phyloP scores from a whole-genome alignment of 2,888 invertebrate genomes.

The Cepaea hortensis region DNA sequence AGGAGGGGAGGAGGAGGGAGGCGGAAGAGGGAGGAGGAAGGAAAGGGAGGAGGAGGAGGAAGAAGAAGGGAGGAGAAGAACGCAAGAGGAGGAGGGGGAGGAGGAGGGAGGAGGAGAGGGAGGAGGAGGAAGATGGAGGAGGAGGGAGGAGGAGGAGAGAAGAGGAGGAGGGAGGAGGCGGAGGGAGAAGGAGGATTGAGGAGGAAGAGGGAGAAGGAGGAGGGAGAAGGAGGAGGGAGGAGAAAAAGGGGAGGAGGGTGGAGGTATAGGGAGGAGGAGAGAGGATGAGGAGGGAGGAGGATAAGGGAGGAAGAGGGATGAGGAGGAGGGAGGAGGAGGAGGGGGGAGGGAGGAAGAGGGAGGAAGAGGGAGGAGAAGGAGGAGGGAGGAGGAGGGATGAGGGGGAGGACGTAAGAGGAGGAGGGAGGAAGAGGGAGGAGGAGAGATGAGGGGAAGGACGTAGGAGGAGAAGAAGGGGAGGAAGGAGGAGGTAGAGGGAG shows the following conservation, averaged over 20 bases:
- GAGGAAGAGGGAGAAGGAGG: conserved; percentile 1
- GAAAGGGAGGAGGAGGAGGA: not conserved
- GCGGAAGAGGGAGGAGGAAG: not conserved
- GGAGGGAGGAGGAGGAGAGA: not conserved
- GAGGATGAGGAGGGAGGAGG: too few relatives aligned
- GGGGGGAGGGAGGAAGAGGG: not conserved
- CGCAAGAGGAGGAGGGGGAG: not conserved
- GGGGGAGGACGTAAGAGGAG: too few relatives aligned
- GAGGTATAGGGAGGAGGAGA: too few relatives aligned
- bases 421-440: not conserved
- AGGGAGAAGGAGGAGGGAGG: not conserved
- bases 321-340: not conserved
- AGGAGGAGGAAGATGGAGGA: not conserved
- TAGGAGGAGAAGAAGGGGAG: not conserved
- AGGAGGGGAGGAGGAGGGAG: not conserved
- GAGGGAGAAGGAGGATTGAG: not conserved
- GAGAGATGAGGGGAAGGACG: not conserved
- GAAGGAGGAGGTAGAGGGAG: not conserved
- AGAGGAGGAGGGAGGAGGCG: not conserved
- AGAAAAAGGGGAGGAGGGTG: not conserved
- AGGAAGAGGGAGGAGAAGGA: not conserved
- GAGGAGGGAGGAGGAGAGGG: too few relatives aligned
- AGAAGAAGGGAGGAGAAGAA: not conserved
- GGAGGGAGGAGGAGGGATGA: too few relatives aligned
- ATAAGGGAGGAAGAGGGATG: too few relatives aligned